phyloP scores from a whole-genome alignment of 2,113 vertebrate genomes.

The Cavia aperea region DNA sequence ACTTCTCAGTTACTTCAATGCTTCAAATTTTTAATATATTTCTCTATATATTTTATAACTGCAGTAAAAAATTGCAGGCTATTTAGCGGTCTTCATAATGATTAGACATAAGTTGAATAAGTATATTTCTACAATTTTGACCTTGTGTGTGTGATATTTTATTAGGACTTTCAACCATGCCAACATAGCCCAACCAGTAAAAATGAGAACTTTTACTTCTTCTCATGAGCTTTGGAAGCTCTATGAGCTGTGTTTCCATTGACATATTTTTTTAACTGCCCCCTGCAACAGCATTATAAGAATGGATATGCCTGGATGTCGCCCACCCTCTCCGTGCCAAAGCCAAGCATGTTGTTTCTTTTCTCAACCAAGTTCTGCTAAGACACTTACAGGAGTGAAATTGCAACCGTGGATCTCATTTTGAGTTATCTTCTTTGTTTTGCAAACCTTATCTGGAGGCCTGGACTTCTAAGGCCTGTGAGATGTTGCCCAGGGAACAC shows the following conservation, averaged over 20 bases:
- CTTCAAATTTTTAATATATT: constrained; percentile 11
- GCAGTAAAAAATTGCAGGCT: background rate
- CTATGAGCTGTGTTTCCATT: background rate
- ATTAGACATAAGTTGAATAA: background rate
- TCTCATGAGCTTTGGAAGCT: no score
- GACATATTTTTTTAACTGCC: background rate
- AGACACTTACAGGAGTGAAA: constrained; percentile 48
- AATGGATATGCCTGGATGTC: background rate
- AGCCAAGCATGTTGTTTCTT: constrained; percentile 6
- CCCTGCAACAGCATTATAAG: accelerated
- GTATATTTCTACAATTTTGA: background rate
- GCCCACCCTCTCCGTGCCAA: accelerated
- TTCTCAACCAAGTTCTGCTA: constrained; percentile 47
- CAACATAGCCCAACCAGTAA: background rate
- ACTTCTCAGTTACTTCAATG: background rate
- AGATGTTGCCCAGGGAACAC: constrained; percentile 72
- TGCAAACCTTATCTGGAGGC: constrained; percentile 69
- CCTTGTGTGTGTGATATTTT: background rate
- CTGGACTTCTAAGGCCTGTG: constrained; percentile 68
- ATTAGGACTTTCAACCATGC: background rate
- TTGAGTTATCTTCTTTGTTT: constrained; percentile 71
- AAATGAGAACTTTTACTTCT: background rate
- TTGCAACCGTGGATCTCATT: background rate
- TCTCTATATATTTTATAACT: background rate
- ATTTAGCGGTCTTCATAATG: background rate